Evolutionary conservation across 1,140 invertebrate genomes (phyloP).

Genomic region (Scaptomyza hsui): DNA sequence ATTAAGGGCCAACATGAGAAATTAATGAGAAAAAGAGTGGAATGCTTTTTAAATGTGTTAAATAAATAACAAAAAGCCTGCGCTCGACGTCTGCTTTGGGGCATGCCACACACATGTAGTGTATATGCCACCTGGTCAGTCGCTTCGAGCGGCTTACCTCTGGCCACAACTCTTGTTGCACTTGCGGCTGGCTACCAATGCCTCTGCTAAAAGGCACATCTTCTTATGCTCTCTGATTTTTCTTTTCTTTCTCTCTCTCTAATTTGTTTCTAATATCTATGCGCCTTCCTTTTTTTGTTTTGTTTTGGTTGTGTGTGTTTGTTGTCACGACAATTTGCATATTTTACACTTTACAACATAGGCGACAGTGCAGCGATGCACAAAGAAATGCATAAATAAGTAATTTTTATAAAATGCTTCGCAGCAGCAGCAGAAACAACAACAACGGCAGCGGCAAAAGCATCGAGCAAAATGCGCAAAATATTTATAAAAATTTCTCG

Average conservation of each 20-base stretch:
- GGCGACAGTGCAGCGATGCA: conserved; percentile 54
- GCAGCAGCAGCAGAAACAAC: too few species aligned
- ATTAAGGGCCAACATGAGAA: conserved; percentile 80
- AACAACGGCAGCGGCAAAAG: neutral
- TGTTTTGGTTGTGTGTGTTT: too few species aligned
- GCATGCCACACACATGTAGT: conserved; percentile 2
- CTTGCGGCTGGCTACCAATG: conserved; percentile 8
- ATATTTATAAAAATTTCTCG: conserved; percentile 69
- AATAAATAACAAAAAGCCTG: conserved; percentile 75
- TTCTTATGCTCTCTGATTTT: conserved; percentile 1
- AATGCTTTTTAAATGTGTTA: conserved; percentile 83
- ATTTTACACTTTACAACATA: conserved; percentile 1
- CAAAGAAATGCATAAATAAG: conserved; percentile 74
- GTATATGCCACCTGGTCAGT: conserved; percentile 27
- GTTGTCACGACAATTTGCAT: conserved; percentile 17
- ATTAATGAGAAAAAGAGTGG: conserved; percentile 78
- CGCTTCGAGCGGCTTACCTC: conserved; percentile 66
- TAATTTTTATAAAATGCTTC: conserved; percentile 64
- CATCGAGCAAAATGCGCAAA: conserved; percentile 32
- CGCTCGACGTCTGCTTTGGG: conserved; percentile 11
- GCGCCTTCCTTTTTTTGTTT: neutral
- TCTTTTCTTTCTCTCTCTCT: neutral
- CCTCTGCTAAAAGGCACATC: conserved; percentile 5
- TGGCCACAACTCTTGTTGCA: conserved; percentile 56
- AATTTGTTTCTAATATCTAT: conserved; percentile 27